Percentiles rank a stretch among this genome's conserved stretches.
These are phyloP conservation scores for Hemithea aestivaria DNA, from an alignment of 2,888 invertebrate species.

Conservation along the genomic window DNA sequence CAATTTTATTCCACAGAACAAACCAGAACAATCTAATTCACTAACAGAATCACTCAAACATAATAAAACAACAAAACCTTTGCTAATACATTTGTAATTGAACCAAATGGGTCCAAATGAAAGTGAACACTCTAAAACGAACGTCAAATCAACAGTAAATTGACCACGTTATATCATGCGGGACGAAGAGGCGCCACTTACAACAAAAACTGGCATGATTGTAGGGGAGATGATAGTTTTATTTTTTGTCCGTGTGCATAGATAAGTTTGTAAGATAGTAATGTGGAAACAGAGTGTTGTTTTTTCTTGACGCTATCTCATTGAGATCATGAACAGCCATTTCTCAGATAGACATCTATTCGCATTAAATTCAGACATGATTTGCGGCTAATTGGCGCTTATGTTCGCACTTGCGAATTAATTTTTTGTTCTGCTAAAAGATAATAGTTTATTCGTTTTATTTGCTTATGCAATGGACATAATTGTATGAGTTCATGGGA, in stretches of 20 bases:
- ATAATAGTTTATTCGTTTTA: constrained; percentile 14
- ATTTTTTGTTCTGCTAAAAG: constrained; percentile 22
- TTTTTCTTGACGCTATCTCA: constrained; percentile 27
- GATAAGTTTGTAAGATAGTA: constrained; percentile 12
- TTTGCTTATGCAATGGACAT: not conserved
- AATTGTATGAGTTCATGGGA: not conserved
- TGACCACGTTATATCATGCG: constrained; percentile 1
- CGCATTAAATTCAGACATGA: constrained; percentile 25
- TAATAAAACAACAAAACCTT: constrained; percentile 24
- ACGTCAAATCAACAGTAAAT: constrained; percentile 8
- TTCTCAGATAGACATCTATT: constrained; percentile 24
- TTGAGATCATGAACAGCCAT: constrained; percentile 24
- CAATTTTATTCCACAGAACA: no score
- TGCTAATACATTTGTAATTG: constrained; percentile 52
- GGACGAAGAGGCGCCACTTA: constrained; percentile 17
- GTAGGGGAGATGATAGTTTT: constrained; percentile 5
- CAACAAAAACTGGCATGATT: constrained; percentile 3
- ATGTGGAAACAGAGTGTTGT: constrained; percentile 19
- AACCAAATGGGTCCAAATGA: constrained; percentile 52
- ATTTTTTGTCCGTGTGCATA: constrained; percentile 9
- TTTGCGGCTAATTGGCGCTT: constrained; percentile 25
- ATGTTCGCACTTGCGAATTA: constrained; percentile 26
- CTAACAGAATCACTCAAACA: constrained; percentile 27
- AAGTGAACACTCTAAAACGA: constrained; percentile 42
- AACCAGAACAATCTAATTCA: constrained; percentile 11